Conservation (phyloP, 2,888 invertebrate genomes). For the Volucella inflata region DNA sequence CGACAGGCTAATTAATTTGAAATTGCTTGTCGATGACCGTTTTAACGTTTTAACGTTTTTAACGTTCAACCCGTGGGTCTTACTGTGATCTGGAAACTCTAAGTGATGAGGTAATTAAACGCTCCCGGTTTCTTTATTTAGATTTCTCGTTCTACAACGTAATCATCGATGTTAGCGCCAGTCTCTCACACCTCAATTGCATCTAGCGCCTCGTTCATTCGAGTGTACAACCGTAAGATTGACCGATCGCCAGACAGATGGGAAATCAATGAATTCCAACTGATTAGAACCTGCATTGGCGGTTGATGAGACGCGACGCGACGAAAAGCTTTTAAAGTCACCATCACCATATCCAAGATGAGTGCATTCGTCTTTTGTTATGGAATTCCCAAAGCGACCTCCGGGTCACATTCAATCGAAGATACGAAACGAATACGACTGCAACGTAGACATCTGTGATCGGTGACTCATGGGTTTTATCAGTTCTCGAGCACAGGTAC, state of each 20-base stretch:
- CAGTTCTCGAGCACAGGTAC: neutral
- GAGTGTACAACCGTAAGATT: constrained; percentile 13
- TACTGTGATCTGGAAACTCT: constrained; percentile 29
- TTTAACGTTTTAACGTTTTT: constrained; percentile 33
- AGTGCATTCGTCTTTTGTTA: constrained; percentile 26
- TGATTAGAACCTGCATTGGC: constrained; percentile 34
- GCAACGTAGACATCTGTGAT: constrained; percentile 1
- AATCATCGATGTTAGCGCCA: constrained; percentile 38
- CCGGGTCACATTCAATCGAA: neutral
- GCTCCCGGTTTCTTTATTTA: constrained; percentile 44
- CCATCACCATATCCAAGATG: neutral
- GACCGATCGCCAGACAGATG: constrained; percentile 19
- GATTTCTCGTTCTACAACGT: constrained; percentile 28
- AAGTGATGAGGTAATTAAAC: constrained; percentile 69
- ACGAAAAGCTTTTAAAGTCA: constrained; percentile 50
- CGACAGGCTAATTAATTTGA: constrained; percentile 74
- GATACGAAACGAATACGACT: too few relatives aligned
- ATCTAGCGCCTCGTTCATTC: constrained; percentile 51
- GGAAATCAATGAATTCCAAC: constrained; percentile 55
- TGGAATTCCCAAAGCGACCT: constrained; percentile 39
- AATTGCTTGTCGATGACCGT: constrained; percentile 33
- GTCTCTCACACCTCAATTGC: constrained; percentile 52
- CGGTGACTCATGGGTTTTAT: constrained; percentile 23
- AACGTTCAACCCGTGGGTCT: constrained; percentile 36
- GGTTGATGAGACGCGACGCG: constrained; percentile 24